Evolutionary conservation across 30 jellyfish, hydroid and myxozoan genomes (phyloP).

Genomic region (Aurelia aurita): DNA sequence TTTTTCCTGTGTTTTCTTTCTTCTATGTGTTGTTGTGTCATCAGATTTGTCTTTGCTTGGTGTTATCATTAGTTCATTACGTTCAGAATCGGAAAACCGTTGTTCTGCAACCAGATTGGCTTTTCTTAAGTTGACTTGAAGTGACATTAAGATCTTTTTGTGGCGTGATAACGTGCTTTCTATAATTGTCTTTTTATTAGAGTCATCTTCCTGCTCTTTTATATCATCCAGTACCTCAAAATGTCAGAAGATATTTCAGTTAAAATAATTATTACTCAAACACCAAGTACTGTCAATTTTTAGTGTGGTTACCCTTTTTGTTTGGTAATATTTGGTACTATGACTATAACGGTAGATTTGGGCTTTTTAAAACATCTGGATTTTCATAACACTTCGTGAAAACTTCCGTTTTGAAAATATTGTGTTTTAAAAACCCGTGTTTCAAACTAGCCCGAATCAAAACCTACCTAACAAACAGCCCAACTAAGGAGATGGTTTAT

Average conservation of each 20-base stretch:
- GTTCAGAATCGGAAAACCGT: constrained; percentile 26
- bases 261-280: no score
- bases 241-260: background rate
- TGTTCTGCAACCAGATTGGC: constrained; percentile 74
- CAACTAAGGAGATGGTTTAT: no score
- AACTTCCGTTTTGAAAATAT: no score
- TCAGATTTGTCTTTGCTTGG: constrained; percentile 9
- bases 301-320: no score
- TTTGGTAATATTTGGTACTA: no score
- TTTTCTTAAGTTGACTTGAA: constrained; percentile 56
- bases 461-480: no score
- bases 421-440: no score
- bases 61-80: constrained; percentile 41
- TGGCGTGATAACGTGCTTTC: constrained; percentile 29
- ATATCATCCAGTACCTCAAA: constrained; percentile 36
- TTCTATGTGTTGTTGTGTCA: constrained; percentile 18
- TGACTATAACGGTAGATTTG: no score
- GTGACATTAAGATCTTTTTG: constrained; percentile 27
- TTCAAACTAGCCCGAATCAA: no score
- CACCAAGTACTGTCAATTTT: no score
- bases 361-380: no score
- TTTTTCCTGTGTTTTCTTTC: constrained; percentile 59
- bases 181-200: background rate
- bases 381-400: no score
- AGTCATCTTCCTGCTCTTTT: constrained; percentile 43